Base-by-base conservation (phyloP, 2,888 invertebrate genomes). In the Plagodis pulveraria region DNA sequence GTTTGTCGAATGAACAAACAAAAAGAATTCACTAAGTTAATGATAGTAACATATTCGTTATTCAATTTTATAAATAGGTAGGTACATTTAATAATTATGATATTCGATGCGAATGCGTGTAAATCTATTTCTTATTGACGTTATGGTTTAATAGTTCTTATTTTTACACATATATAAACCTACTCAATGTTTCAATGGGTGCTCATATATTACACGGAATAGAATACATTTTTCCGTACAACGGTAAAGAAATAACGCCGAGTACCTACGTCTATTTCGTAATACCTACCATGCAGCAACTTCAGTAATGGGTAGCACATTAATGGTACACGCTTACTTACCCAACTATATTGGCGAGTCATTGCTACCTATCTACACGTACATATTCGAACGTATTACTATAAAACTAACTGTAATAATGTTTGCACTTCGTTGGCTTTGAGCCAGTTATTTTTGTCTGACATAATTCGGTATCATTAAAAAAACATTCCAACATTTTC, bases 391-490 rank as follows among this genome's bases (percentile, higher is more conserved):
- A 22, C 50, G 50, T 45, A 50, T 46, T 50, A 54, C 53, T 35
- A 50, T 54, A 77, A 80, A 83, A 73, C 66, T 87, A 90, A 91
- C 91, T 85, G 90, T 90, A 84, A 55, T 60, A 74, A 63, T 74
- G 80, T 89, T 87, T 82, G 81, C 89, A 87, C 87, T 84, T 81
- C 79, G 88, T 77, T 87, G 84, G 67, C 73, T 87, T 80, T 73
- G 75, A 72, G 70, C 71, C 81, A 75, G 72, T 81, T 84, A 80
- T 83, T 80, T 68, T 70, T 48, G 57, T 51, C 65, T 58, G 57
- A 63, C 60, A 64, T 64, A 64, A 63, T 63, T 69, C 62, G 41
- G 56, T 62, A 63, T 54, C 63, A 68, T 68, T 63, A 68, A 45
- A 63, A 57, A 57, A 54, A 57, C 54, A 63, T 65, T 50, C 50